Evolutionary conservation across 1,140 invertebrate species (phyloP).

Genomic region (Eupristina koningsbergeri): DNA sequence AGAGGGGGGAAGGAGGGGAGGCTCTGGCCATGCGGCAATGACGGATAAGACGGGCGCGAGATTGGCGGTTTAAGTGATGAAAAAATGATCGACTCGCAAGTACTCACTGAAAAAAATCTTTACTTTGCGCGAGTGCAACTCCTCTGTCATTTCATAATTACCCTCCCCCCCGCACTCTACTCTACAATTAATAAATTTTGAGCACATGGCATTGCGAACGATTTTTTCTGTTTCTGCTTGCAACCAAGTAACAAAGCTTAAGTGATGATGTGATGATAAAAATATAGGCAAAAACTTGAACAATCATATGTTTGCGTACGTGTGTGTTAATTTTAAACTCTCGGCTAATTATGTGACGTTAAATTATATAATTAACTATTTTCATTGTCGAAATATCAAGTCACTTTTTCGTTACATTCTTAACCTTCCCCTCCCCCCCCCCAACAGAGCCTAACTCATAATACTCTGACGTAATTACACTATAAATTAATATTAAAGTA

Average conservation of each 20-base stretch:
- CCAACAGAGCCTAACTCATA: not conserved
- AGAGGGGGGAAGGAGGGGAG: constrained; percentile 34
- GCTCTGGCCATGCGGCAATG: constrained; percentile 48
- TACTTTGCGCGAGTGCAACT: not conserved
- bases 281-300: not conserved
- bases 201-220: no score
- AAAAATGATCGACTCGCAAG: constrained; percentile 48
- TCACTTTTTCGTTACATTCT: not conserved
- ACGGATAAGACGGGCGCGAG: constrained; percentile 57
- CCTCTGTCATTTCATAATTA: not conserved
- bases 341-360: not conserved
- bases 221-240: not conserved
- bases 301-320: no score
- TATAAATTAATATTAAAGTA: constrained; percentile 12
- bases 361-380: not conserved
- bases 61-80: constrained; percentile 51
- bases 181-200: constrained; percentile 1
- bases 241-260: not conserved
- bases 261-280: not conserved
- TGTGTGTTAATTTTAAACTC: not conserved
- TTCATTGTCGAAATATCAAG: not conserved
- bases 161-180: not conserved
- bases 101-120: not conserved
- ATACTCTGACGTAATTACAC: not conserved
- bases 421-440: no score